Evolutionary conservation across 2,888 invertebrate genomes (phyloP), one percentile per base, ranked within the genome.

Genomic region (Mythimna loreyi): DNA sequence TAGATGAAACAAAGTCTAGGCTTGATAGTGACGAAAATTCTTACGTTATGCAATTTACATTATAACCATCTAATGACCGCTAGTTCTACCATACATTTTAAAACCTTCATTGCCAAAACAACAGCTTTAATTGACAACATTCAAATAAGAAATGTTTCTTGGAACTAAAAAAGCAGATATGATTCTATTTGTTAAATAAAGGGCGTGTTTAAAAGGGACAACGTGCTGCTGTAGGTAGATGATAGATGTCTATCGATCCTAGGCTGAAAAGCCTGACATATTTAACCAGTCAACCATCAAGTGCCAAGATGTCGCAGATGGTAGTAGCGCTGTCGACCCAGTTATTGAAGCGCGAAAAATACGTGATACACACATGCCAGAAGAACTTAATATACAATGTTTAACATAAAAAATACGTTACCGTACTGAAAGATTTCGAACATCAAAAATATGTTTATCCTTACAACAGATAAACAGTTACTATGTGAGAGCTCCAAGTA

Each of bases 341-440:
- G 61, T 81, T 81, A 71, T 64, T 67, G 66, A 55, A 76, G 81
- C 81, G 67, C 63, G 52, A 67, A 63, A 63, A 71, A 67, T 75
- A 60, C 49, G 25, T 50, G 21, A 60, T 72, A 50, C n/a, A 63
- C 50, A 64, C 45, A 57, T 57, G 55, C 63, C 25, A 50, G 40
- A 56, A 23, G 19, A 47, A 59, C 28, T 50, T 56, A 62, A 40
- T n/a, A 25, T 13, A 55, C 4, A n/a, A 49, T 19, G 36, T 43
- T 50, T 19, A 33, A 23, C 33, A 53, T 49, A 69, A n/a, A 49
- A 50, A 53, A 49, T 59, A 45, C 11, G 21, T 40, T 33, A 11
- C 25, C 30, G 9, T 53, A 47, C 30, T 52, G 25, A 57, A 61
- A 30, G 5, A 30, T 30, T 47, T 40, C 11, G 2, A 23, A n/a